Evolutionary conservation across 2,797 vertebrate species (phyloP).

Genomic region (Tenualosa ilisha): DNA sequence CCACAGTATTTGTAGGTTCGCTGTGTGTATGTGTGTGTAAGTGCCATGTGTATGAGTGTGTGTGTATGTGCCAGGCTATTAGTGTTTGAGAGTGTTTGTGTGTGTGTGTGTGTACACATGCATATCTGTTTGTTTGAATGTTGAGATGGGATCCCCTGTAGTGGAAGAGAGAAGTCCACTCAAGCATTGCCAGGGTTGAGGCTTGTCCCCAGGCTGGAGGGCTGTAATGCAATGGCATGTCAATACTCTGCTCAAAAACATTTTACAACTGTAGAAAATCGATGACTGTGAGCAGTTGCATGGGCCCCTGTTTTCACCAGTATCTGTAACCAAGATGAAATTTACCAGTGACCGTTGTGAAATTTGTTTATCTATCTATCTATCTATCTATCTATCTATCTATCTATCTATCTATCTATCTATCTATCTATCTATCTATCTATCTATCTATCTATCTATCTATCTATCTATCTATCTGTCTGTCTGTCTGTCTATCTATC

Average conservation of each 20-base stretch:
- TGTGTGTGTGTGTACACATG: background rate
- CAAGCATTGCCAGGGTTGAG: background rate
- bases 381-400: slow-evolving; percentile 12
- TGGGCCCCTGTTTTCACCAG: slow-evolving; percentile 2
- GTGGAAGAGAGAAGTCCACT: background rate
- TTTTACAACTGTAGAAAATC: slow-evolving; percentile 46
- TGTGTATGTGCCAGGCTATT: too few relatives aligned
- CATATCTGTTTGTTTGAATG: background rate
- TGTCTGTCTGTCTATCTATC: too few relatives aligned
- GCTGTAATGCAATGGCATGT: slow-evolving; percentile 29
- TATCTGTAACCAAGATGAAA: background rate
- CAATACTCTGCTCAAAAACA: slow-evolving; percentile 36
- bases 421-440: background rate
- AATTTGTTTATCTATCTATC: slow-evolving; percentile 16
- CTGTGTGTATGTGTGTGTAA: background rate
- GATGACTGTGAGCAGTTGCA: slow-evolving; percentile 27
- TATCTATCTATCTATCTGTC: background rate
- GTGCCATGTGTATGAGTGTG: slow-evolving; percentile 31
- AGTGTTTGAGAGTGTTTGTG: too few relatives aligned
- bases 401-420: slow-evolving; percentile 22
- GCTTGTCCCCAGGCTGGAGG: background rate
- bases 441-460: background rate
- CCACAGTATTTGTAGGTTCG: background rate
- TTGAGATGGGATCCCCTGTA: background rate
- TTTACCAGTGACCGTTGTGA: background rate